A percentile compares a stretch with the other conserved stretches of the same genome.
Conservation (phyloP, 1,140 invertebrate genomes). For the Bilobella aurantiaca region DNA sequence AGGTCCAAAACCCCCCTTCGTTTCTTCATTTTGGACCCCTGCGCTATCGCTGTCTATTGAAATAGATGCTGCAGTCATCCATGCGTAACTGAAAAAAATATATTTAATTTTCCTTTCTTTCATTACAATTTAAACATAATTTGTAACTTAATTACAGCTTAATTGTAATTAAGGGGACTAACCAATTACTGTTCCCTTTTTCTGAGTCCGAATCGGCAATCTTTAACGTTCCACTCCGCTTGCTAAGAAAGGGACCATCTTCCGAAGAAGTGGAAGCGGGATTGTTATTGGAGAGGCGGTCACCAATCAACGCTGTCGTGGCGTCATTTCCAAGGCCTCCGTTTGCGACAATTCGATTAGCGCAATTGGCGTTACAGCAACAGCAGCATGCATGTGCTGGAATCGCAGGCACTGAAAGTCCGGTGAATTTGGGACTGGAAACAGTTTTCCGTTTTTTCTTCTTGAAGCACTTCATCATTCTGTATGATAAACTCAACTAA, state of each 20-base stretch:
- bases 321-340: background rate
- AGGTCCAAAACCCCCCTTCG: background rate
- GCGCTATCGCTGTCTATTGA: background rate
- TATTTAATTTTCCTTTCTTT: too few species aligned
- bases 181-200: background rate
- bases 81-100: background rate
- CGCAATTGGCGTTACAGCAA: background rate
- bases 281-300: background rate
- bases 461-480: slow-evolving; percentile 3
- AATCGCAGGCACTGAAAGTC: too few species aligned
- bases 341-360: background rate
- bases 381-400: background rate
- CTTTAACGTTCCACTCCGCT: background rate
- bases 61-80: background rate
- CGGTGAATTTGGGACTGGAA: too few species aligned
- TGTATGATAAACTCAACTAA: too few species aligned
- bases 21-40: background rate
- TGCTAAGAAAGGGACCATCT: background rate
- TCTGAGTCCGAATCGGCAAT: background rate
- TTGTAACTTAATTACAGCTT: too few species aligned
- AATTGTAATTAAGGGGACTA: background rate
- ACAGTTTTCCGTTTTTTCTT: background rate
- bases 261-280: background rate
- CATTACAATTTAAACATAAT: too few species aligned
- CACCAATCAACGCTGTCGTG: background rate